phyloP scores from a whole-genome alignment of 2,113 vertebrate species.

The Ctenodactylus gundi region DNA sequence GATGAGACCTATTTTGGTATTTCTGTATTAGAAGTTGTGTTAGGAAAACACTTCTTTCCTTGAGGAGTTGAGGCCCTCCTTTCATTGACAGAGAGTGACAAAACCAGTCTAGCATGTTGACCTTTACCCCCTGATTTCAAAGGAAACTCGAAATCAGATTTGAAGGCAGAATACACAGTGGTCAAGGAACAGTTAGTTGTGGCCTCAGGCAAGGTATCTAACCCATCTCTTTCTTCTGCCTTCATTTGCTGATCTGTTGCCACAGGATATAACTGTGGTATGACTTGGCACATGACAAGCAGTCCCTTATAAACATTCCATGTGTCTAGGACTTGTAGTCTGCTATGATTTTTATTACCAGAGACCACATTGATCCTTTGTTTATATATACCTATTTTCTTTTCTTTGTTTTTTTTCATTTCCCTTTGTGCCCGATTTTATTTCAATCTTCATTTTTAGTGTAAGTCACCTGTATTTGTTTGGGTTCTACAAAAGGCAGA shows the following conservation, averaged over 20 bases:
- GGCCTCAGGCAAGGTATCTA: not conserved
- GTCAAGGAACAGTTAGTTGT: too few species aligned
- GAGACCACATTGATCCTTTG: not conserved
- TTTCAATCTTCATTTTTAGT: not conserved
- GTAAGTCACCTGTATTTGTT: not conserved
- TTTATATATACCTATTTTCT: not conserved
- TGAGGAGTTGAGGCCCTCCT: not conserved
- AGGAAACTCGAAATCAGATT: not conserved
- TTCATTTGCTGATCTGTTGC: not conserved
- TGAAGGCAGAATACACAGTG: not conserved
- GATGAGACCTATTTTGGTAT: not conserved
- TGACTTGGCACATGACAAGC: not conserved
- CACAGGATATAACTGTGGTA: not conserved
- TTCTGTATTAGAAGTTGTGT: not conserved
- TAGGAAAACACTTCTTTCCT: not conserved
- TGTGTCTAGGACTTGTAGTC: too few species aligned
- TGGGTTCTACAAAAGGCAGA: too few species aligned
- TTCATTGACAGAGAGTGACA: not conserved
- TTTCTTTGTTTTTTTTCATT: not conserved
- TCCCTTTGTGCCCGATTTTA: not conserved
- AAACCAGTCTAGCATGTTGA: not conserved
- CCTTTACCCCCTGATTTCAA: not conserved
- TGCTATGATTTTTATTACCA: not conserved
- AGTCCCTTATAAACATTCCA: too few species aligned
- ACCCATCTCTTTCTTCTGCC: not conserved